Evolutionary conservation across 23 tunicate genomes (phyloP).

Genomic region (Clavelina lepadiformis): DNA sequence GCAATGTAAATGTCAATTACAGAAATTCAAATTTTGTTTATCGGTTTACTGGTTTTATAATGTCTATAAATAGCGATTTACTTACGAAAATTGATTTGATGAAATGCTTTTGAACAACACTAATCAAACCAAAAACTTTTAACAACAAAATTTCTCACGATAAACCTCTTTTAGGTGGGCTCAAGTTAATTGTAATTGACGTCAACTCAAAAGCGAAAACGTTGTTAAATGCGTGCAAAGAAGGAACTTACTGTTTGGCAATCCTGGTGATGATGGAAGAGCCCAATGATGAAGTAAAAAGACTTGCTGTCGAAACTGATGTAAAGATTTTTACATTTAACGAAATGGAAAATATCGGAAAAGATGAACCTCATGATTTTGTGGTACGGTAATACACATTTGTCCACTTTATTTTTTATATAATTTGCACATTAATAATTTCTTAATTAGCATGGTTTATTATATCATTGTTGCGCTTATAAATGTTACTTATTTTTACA

Average conservation of each 20-base stretch:
- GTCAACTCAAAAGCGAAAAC: slow-evolving; percentile 29
- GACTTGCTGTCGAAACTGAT: slow-evolving; percentile 26
- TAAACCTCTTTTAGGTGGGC: slow-evolving; percentile 37
- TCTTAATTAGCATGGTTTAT: neutral
- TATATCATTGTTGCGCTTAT: neutral
- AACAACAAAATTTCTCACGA: too few relatives aligned
- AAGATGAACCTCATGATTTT: slow-evolving; percentile 59
- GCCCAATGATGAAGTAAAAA: slow-evolving; percentile 40
- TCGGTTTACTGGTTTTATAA: neutral
- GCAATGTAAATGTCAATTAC: slow-evolving; percentile 36
- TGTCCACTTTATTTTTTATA: neutral
- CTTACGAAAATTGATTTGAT: too few relatives aligned
- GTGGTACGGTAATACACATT: slow-evolving; percentile 28
- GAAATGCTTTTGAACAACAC: too few relatives aligned
- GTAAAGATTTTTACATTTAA: slow-evolving; percentile 43
- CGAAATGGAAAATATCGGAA: slow-evolving; percentile 58
- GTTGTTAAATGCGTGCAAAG: slow-evolving; percentile 35
- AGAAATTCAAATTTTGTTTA: too few relatives aligned
- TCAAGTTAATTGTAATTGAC: slow-evolving; percentile 53
- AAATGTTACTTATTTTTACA: neutral
- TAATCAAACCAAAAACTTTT: too few relatives aligned
- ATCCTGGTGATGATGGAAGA: slow-evolving; percentile 49
- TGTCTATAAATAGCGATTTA: neutral
- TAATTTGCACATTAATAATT: neutral
- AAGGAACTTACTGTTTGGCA: slow-evolving; percentile 18